Conservation (phyloP, 30 jellyfish, hydroid and myxozoan genomes). For the Calvadosia cruxmelitensis region DNA sequence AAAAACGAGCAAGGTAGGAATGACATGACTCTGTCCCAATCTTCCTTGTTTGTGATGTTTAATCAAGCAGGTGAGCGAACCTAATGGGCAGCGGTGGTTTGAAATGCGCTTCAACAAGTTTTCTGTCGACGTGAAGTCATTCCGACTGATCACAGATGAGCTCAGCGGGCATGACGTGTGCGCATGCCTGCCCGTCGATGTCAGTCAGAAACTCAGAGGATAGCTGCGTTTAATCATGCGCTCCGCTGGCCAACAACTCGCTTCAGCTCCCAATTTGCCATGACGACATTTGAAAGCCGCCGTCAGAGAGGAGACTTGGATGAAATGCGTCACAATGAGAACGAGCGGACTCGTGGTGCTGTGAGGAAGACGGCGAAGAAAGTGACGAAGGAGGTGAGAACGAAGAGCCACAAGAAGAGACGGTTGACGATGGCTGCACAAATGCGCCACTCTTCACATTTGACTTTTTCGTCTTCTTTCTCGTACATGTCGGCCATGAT, state of each 20-base stretch:
- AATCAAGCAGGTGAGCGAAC: background rate
- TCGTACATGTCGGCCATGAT: constrained; percentile 38
- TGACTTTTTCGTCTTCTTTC: constrained; percentile 51
- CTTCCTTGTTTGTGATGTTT: too few species aligned
- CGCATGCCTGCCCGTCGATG: background rate
- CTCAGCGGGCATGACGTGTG: too few species aligned
- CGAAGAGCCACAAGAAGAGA: constrained; percentile 39
- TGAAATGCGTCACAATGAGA: too few species aligned
- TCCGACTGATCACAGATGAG: background rate
- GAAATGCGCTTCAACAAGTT: background rate
- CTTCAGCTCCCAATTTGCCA: too few species aligned
- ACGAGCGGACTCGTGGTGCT: constrained; percentile 47
- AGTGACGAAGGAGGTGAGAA: constrained; percentile 23
- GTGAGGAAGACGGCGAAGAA: constrained; percentile 37
- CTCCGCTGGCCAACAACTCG: too few species aligned
- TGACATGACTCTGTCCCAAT: too few species aligned
- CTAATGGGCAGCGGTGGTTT: background rate
- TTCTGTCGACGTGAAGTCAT: background rate
- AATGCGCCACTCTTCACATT: constrained; percentile 61
- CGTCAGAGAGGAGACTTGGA: background rate
- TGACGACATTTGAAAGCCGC: background rate
- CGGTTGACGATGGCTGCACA: constrained; percentile 48
- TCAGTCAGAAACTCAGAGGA: too few species aligned
- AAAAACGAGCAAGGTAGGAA: too few species aligned
- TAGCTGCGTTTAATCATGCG: background rate